Evolutionary conservation across 1,140 invertebrate genomes (phyloP).

Genomic region (Caenorhabditis tropicalis): DNA sequence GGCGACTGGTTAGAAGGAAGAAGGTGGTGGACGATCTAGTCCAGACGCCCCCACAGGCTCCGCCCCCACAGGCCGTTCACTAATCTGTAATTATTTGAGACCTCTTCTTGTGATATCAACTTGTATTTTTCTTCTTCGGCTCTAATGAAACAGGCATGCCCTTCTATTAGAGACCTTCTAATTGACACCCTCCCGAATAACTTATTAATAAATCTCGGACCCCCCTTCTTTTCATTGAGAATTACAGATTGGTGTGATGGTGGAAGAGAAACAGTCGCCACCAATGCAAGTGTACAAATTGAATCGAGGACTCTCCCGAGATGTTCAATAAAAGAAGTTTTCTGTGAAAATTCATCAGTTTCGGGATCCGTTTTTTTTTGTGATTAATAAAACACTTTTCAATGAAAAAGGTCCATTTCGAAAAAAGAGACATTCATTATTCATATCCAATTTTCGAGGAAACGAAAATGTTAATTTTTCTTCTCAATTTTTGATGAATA

Average conservation of each 20-base stretch:
- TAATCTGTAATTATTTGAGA: not conserved
- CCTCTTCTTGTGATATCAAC: no score
- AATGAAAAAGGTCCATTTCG: no score
- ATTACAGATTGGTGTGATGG: not conserved
- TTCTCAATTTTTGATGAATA: not conserved
- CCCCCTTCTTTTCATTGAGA: not conserved
- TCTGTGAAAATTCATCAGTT: not conserved
- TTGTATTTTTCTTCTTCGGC: no score
- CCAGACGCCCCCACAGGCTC: not conserved
- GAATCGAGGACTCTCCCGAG: not conserved
- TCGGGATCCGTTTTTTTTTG: no score
- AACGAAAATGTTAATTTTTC: not conserved
- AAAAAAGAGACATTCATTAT: no score
- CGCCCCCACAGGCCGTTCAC: constrained; percentile 7
- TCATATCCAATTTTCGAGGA: not conserved
- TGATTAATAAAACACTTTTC: no score
- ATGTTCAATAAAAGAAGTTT: constrained; percentile 1
- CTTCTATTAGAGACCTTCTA: no score
- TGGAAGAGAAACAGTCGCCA: not conserved
- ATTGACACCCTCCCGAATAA: not conserved
- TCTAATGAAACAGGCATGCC: no score
- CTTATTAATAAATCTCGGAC: not conserved
- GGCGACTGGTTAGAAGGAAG: constrained; percentile 6
- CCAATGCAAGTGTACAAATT: constrained; percentile 3
- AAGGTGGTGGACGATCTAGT: not conserved